Percentiles rank a stretch among this genome's conserved stretches.
These are phyloP conservation scores for Tenualosa thibaudeaui DNA, from an alignment of 2,797 vertebrate species.

Conservation along the genomic window DNA sequence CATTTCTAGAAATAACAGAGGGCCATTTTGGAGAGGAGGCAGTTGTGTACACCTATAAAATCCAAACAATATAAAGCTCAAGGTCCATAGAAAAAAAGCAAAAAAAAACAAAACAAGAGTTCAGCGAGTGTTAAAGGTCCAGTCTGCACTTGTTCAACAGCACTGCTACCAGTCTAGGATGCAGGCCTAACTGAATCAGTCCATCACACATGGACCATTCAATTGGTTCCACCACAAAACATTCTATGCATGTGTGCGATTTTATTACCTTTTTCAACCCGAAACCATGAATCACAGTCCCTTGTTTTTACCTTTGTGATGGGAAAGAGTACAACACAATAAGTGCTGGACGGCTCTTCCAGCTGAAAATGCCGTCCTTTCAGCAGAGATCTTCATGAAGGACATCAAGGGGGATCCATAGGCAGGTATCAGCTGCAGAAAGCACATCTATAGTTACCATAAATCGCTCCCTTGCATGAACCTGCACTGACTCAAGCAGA, in stretches of 20 bases:
- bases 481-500: neutral
- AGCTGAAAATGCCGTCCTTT: neutral
- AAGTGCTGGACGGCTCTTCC: neutral
- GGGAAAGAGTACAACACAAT: neutral
- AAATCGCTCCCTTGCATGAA: neutral
- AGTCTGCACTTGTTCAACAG: neutral
- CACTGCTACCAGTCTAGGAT: neutral
- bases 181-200: neutral
- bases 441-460: neutral
- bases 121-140: neutral
- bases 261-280: neutral
- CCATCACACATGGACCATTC: neutral
- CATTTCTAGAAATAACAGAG: constrained; percentile 24
- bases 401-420: neutral
- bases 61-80: neutral
- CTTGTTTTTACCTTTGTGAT: neutral
- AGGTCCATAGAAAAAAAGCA: too few relatives aligned
- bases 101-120: neutral
- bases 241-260: neutral
- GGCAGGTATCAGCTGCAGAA: neutral
- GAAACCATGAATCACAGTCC: neutral
- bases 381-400: neutral
- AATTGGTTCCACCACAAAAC: neutral
- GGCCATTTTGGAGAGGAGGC: neutral
- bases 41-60: neutral